Percentiles rank a stretch among this genome's conserved stretches.
Conservation (phyloP, 1,140 invertebrate species). For the Drosophila tristis region DNA sequence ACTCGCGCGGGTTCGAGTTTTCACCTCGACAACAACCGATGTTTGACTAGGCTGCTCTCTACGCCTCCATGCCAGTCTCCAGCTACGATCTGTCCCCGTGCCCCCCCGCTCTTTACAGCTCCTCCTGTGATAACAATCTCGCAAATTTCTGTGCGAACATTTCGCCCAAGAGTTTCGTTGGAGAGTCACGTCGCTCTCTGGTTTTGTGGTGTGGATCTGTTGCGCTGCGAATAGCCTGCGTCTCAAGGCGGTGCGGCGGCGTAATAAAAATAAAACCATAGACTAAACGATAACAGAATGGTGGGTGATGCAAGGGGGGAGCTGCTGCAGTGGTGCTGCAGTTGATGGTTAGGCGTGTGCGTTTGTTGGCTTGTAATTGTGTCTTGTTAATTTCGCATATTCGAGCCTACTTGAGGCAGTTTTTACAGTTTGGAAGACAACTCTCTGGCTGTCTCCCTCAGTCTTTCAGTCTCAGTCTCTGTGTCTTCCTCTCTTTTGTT, state of each 20-base stretch:
- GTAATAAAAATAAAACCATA: conserved; percentile 81
- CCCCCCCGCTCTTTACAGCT: conserved; percentile 4
- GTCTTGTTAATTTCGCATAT: conserved; percentile 81
- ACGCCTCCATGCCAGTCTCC: conserved; percentile 52
- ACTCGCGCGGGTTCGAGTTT: conserved; percentile 58
- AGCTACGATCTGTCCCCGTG: conserved; percentile 16
- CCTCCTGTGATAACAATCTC: conserved; percentile 69
- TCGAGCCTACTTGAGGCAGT: conserved; percentile 72
- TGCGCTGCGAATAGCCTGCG: not conserved
- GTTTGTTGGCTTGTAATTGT: conserved; percentile 76
- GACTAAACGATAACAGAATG: conserved; percentile 72
- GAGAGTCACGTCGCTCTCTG: conserved; percentile 6
- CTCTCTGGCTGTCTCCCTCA: conserved; percentile 18
- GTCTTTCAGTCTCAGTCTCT: conserved; percentile 1
- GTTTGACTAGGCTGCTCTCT: conserved; percentile 61
- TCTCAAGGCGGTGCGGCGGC: conserved; percentile 50
- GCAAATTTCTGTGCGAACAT: conserved; percentile 69
- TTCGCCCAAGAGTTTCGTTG: conserved; percentile 39
- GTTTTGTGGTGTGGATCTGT: conserved; percentile 8
- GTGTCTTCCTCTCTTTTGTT: conserved; percentile 4
- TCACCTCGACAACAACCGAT: conserved; percentile 63
- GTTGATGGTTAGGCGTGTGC: conserved; percentile 52
- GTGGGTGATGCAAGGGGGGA: conserved; percentile 10
- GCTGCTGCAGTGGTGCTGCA: conserved; percentile 9
- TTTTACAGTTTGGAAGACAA: conserved; percentile 70